Conservation (phyloP, 1,140 invertebrate genomes). For the Gyrodactylus salaris region DNA sequence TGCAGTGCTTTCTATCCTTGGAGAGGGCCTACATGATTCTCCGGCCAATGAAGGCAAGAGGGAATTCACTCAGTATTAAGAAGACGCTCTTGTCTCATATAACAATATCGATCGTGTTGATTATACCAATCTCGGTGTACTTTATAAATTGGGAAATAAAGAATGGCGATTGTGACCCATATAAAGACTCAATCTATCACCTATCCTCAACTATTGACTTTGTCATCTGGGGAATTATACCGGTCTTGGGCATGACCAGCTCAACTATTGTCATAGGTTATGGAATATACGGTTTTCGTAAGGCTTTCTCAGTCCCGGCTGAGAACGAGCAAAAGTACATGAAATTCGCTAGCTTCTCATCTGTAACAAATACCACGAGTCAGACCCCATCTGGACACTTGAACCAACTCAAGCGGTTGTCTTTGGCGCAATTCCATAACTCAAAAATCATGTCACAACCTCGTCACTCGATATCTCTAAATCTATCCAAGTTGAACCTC, state of each 20-base stretch:
- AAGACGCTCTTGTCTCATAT: background rate
- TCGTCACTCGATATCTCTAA: no score
- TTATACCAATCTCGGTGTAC: background rate
- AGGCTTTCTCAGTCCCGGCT: no score
- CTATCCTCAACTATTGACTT: background rate
- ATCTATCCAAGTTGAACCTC: no score
- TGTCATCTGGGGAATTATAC: conserved; percentile 4
- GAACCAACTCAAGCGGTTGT: no score
- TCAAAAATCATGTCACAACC: no score
- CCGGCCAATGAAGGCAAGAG: background rate
- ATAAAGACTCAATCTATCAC: background rate
- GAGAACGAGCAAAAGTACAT: no score
- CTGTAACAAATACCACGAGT: no score
- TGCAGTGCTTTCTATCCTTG: background rate
- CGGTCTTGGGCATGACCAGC: background rate
- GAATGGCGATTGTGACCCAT: conserved; percentile 1
- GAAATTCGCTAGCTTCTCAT: no score
- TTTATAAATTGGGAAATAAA: background rate
- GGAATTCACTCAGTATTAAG: background rate
- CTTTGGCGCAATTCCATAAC: no score
- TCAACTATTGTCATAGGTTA: background rate
- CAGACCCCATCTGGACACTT: no score
- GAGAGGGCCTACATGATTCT: background rate
- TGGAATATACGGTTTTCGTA: background rate
- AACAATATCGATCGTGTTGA: background rate